Percentiles rank a stretch among this genome's conserved stretches.
Evolutionary conservation across 2,113 vertebrate species (phyloP).

Genomic region (Dipodomys spectabilis): DNA sequence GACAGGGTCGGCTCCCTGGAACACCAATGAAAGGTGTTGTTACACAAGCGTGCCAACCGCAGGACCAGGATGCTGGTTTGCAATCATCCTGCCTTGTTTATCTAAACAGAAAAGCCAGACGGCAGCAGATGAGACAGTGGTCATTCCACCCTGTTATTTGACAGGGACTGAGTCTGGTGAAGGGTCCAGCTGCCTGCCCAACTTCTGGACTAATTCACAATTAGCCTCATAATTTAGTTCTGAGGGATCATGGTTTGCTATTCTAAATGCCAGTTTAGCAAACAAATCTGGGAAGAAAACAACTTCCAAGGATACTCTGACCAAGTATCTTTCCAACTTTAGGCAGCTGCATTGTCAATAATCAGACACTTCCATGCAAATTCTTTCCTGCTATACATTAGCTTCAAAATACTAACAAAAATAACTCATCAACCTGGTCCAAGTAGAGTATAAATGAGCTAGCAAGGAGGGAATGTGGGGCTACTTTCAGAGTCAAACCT

Average conservation of each 20-base stretch:
- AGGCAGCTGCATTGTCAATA: neutral
- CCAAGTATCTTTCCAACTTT: neutral
- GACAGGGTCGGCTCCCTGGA: neutral
- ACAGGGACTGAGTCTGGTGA: conserved; percentile 21
- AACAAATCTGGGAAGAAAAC: neutral
- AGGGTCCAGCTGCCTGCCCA: neutral
- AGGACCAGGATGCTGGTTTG: neutral
- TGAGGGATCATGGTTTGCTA: neutral
- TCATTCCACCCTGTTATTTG: conserved; percentile 29
- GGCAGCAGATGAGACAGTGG: conserved; percentile 65
- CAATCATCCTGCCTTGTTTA: conserved; percentile 64
- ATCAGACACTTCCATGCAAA: neutral
- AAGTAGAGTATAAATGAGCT: neutral
- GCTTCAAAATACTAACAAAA: neutral
- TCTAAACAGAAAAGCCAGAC: conserved; percentile 56
- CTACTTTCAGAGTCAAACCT: neutral
- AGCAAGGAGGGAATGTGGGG: neutral
- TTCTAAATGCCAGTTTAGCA: neutral
- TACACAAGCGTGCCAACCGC: neutral
- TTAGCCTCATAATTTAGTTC: conserved; percentile 55
- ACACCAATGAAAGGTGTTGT: neutral
- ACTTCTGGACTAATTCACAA: neutral
- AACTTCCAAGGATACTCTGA: neutral
- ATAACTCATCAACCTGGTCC: neutral
- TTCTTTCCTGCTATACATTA: neutral